These are phyloP conservation scores for Zootoca vivipara DNA, from an alignment of 2,113 vertebrate genomes.

Conservation along the genomic window DNA sequence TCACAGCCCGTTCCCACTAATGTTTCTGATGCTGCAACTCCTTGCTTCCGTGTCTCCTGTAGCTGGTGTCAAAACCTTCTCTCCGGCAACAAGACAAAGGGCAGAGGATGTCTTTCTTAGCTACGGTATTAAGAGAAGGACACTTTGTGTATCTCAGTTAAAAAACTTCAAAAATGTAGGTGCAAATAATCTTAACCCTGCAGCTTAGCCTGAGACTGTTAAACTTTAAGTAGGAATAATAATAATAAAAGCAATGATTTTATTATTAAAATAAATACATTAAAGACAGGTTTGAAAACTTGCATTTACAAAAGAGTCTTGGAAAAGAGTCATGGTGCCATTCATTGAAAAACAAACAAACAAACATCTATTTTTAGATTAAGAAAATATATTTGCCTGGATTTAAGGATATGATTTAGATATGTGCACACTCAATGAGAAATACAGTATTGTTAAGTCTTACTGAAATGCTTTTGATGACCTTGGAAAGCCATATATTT, in stretches of 20 bases:
- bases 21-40: neutral
- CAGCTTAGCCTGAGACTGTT: neutral
- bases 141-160: neutral
- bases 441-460: neutral
- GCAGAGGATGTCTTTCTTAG: neutral
- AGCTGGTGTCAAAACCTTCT: constrained; percentile 32
- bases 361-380: neutral
- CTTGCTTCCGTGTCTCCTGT: neutral
- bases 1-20: neutral
- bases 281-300: too few relatives aligned
- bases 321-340: neutral
- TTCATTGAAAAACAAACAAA: neutral
- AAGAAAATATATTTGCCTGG: neutral
- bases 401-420: neutral
- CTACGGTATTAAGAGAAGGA: neutral
- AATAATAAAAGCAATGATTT: too few relatives aligned
- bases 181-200: neutral
- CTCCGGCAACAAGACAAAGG: constrained; percentile 14
- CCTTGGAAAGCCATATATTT: neutral
- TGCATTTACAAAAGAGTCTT: too few relatives aligned
- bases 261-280: too few relatives aligned
- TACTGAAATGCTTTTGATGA: neutral
- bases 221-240: neutral
- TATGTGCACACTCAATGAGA: neutral
- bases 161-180: neutral